Evolutionary conservation across 2,113 vertebrate species (phyloP), one percentile per base, ranked within the genome.

Genomic region (Todiramphus chloris): DNA sequence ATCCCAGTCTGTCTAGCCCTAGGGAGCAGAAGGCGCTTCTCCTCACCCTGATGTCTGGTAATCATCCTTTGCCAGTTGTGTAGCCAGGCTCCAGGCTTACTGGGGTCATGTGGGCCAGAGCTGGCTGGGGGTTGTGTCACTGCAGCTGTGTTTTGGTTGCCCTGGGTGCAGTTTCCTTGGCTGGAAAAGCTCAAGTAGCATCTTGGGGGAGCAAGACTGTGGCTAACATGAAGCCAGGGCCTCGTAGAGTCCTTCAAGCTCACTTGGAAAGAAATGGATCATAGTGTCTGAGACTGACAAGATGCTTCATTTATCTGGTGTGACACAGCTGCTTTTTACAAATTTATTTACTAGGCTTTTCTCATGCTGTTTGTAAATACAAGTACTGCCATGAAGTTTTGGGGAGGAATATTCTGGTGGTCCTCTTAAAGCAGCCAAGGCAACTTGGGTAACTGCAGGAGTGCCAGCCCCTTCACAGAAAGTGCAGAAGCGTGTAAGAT

Each of bases 291-390:
- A 43, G 51, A 7, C 9, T 2, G 25, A 46, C 1, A 39, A 35
- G 66, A 4, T 21, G 13, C 37, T 72, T 67, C 53, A 37, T 44
- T 55, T 35, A 19, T 46, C 33, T 23, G 5, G 14, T 81, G 55
- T 18, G 25, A 17, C 6, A 2, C n/a, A 0, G 1, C 35, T 41
- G 64, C 59, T 67, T 72, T 60, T 39, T 44, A 35, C 33, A 12
- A 7, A 39, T 21, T 24, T 13, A 23, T n/a, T 76, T 72, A 7
- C 19, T 46, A 28, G 17, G 6, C 30, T 70, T 84, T 13, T 9
- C 5, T 72, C 5, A 2, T 39, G n/a, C 31, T 28, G 7, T 27
- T 67, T 3, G 0, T n/a, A 37, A 51, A 46, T 13, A 30, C 2
- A 1, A 60, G 35, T n/a, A 25, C 13, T 63, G 30, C 17, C 1